A percentile compares a stretch with the other conserved stretches of the same genome.
phyloP scores from a whole-genome alignment of 2,113 vertebrate species.

The Diphyllodes magnificus region DNA sequence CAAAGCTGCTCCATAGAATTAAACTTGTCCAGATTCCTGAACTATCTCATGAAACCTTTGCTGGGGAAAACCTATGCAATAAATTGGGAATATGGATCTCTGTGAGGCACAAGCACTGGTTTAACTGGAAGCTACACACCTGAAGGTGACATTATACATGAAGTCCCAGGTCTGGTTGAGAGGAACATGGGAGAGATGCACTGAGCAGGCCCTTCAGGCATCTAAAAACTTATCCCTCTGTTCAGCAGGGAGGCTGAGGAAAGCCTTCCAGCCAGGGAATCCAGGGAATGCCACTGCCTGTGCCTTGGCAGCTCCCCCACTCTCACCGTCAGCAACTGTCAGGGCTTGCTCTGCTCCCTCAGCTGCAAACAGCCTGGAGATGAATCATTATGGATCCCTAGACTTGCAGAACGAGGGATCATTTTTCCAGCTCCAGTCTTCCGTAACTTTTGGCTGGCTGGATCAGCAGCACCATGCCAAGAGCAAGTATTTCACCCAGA shows the following conservation, averaged over 20 bases:
- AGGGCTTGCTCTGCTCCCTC: background rate
- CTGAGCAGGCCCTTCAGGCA: background rate
- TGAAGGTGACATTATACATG: background rate
- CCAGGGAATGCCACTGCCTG: background rate
- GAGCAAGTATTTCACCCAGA: background rate
- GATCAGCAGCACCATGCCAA: background rate
- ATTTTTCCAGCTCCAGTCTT: background rate
- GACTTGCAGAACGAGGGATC: background rate
- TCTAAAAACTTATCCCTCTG: background rate
- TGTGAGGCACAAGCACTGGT: background rate
- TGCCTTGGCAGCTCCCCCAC: background rate
- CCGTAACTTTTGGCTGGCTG: background rate
- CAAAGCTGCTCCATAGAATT: background rate
- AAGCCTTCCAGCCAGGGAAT: background rate
- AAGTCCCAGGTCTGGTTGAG: background rate
- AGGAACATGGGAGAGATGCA: background rate
- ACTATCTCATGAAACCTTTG: background rate
- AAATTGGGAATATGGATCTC: background rate
- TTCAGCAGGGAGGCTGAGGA: background rate
- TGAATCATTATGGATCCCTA: background rate
- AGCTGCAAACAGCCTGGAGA: background rate
- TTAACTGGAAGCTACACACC: background rate
- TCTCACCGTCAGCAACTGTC: background rate
- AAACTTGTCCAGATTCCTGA: background rate
- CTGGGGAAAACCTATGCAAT: rapidly evolving